Evolutionary conservation across 2,888 invertebrate genomes (phyloP), one percentile per base, ranked within the genome.

Genomic region (Rhagophthalmus giganteus): DNA sequence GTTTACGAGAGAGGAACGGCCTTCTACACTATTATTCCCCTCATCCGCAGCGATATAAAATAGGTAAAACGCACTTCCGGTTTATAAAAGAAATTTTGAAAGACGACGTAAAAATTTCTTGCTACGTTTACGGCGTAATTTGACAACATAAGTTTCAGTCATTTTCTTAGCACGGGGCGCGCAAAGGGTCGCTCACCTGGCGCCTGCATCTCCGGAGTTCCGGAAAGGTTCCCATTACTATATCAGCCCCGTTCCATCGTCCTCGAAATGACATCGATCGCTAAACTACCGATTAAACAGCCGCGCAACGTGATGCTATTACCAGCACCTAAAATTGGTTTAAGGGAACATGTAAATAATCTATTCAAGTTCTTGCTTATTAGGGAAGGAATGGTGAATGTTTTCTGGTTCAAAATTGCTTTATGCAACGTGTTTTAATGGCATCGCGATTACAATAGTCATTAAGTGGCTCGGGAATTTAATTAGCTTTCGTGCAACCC

Each of bases 201-300:
- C 51, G 51, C 51, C 32, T 44, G 38, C 38, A 51, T 51, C 45
- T 51, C 51, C 45, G 39, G 28, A 51, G 39, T 40, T 32, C 45
- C 44, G 51, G 51, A 51, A 42, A 41, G 9, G 33, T 44, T 20
- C 37, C 20, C 37, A 38, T 37, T 35, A 16, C 37, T 33, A 20
- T 35, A 16, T 34, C 26, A 12, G 9, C 25, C 40, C 32, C 41
- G 31, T 20, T 25, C 27, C 38, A 13, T 25, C 38, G 38, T 50
- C 37, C 32, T 28, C 16, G 31, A 44, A 33, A 50, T 38, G 28
- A 7, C 32, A 50, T 50, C 50, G 50, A 50, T 44, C 38, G 39
- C 15, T 25, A 28, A 39, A 47, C 28, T 47, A 14, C 35, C 35
- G 20, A 20, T 39, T 39, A 39, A 27, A 30, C 39, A 37, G 15